These are phyloP conservation scores for Hemicordylus capensis DNA, from an alignment of 2,113 vertebrate species.

Conservation along the genomic window DNA sequence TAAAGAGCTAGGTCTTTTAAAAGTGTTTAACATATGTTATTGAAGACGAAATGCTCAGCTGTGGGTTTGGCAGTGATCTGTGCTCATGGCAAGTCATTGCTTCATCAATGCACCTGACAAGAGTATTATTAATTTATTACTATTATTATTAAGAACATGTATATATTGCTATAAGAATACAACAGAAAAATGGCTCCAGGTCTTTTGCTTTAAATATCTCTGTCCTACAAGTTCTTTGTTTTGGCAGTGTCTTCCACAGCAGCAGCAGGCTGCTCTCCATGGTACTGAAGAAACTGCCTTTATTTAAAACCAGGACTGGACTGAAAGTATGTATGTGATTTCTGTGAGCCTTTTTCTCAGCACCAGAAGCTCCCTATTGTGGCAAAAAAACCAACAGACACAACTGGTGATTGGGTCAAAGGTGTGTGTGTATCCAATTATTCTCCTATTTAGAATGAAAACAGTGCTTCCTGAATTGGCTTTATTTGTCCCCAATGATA, in stretches of 20 bases:
- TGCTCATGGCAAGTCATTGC: not conserved
- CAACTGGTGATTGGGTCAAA: not conserved
- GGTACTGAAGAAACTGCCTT: not conserved
- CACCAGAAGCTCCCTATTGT: not conserved
- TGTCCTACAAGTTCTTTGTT: not conserved
- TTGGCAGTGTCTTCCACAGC: not conserved
- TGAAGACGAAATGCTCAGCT: not conserved
- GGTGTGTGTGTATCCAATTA: not conserved
- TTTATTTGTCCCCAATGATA: not conserved
- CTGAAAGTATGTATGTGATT: not conserved
- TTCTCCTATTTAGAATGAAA: not conserved
- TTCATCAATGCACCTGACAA: not conserved
- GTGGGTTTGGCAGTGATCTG: not conserved
- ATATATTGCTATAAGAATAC: too few relatives aligned
- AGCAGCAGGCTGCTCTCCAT: not conserved
- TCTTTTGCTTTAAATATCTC: not conserved
- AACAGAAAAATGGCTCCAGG: not conserved
- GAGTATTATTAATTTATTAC: not conserved
- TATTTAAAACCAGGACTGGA: not conserved
- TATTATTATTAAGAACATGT: too few relatives aligned
- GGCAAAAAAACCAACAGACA: too few relatives aligned
- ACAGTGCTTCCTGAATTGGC: not conserved
- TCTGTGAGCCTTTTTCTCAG: not conserved
- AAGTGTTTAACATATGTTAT: not conserved
- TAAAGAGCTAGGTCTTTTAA: not conserved